Evolutionary conservation across 1,140 invertebrate genomes (phyloP), one percentile per base, ranked within the genome.

Genomic region (Anagrus nilaparvatae): DNA sequence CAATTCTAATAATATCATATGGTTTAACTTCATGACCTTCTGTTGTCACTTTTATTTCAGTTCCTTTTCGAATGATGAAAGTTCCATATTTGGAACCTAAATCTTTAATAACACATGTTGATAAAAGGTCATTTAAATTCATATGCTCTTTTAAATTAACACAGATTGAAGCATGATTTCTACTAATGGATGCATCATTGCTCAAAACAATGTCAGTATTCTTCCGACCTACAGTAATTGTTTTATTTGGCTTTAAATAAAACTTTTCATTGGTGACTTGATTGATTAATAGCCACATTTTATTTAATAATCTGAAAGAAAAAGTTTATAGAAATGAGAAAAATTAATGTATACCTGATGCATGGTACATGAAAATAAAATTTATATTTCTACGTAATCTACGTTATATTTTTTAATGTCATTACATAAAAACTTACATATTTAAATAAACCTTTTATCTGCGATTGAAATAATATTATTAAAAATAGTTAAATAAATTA

Each of bases 101-200:
- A 40, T 45, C 44, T 40, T 45, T 45, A 24, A 45, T 8, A 35
- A 40, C 14, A 19, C 39, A 30, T 21, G 28, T 40, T 6, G 44
- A 45, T n/a, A 28, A 20, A 23, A 16, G 21, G 23, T 16, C 21
- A 28, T 4, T 40, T 24, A 45, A 36, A 17, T 5, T 29, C 6
- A 33, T 28, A 14, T 40, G 18, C 9, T 45, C 20, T 24, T 45
- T 45, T 10, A 45, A 14, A 18, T 24, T 45, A 9, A 34, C 19
- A 23, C 1, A 7, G 5, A 45, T 29, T 21, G 19, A 12, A 14
- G 44, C 37, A 36, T 45, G 44, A 24, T 13, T 5, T 24, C 44
- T 34, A 25, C 44, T 45, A 18, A 45, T 45, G 3, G 44, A 45
- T 18, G 27, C 23, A 31, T 45, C 44, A 30, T 40, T 45, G n/a